Evolutionary conservation across 2,888 invertebrate species (phyloP).

Genomic region (Oscheius onirici): DNA sequence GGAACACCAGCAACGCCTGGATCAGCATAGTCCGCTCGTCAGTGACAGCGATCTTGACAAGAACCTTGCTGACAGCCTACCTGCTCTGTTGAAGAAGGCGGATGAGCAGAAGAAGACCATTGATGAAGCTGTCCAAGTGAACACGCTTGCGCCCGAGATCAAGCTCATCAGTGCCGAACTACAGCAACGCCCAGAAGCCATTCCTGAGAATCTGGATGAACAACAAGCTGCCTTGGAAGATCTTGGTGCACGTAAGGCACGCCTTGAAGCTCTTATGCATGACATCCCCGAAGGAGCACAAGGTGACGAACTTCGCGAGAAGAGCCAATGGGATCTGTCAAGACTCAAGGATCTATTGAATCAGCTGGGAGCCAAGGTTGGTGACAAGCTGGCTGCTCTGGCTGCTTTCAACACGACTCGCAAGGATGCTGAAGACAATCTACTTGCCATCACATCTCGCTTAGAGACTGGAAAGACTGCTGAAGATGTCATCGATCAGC

Average conservation of each 20-base stretch:
- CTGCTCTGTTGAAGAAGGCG: too few relatives aligned
- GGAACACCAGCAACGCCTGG: neutral
- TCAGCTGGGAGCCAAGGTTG: slow-evolving; percentile 43
- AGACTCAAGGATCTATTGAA: slow-evolving; percentile 47
- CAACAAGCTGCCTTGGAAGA: slow-evolving; percentile 46
- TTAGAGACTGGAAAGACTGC: slow-evolving; percentile 5
- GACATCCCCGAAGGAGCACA: slow-evolving; percentile 36
- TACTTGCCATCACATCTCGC: slow-evolving; percentile 36
- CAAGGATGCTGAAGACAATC: slow-evolving; percentile 47
- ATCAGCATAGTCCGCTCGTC: too few relatives aligned
- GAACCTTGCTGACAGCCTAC: slow-evolving; percentile 31
- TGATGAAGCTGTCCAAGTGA: slow-evolving; percentile 37
- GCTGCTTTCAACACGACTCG: slow-evolving; percentile 50
- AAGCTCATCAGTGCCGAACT: slow-evolving; percentile 40
- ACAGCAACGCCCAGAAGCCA: slow-evolving; percentile 33
- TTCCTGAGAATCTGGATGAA: slow-evolving; percentile 37
- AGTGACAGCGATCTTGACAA: too few relatives aligned
- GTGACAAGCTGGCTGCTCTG: slow-evolving; percentile 51
- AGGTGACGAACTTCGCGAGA: slow-evolving; percentile 43
- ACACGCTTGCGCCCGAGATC: slow-evolving; percentile 41
- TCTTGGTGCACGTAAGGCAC: slow-evolving; percentile 39
- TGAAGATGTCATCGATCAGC: slow-evolving; percentile 38
- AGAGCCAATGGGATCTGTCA: slow-evolving; percentile 52
- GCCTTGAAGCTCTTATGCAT: slow-evolving; percentile 41
- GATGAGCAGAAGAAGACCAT: slow-evolving; percentile 37